A percentile compares a stretch with the other conserved stretches of the same genome.
Evolutionary conservation across 2,797 vertebrate genomes (phyloP).

Genomic region (Ataeniobius toweri): DNA sequence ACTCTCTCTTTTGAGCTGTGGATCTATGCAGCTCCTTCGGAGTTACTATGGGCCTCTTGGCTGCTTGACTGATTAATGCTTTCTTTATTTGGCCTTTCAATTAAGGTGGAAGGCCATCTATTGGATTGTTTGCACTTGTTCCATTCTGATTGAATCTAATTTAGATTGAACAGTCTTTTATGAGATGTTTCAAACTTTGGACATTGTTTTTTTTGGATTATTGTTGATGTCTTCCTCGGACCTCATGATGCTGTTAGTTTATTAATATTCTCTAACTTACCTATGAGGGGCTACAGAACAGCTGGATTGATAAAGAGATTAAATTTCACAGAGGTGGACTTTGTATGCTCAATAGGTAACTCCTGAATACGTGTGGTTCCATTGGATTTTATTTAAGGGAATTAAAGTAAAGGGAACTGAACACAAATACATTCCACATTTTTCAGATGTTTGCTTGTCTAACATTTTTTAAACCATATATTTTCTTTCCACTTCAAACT

Average conservation of each 20-base stretch:
- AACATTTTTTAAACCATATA: background rate
- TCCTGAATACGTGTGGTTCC: background rate
- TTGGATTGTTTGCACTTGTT: too few species aligned
- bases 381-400: background rate
- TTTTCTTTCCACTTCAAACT: background rate
- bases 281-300: too few species aligned
- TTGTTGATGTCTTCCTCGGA: too few species aligned
- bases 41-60: too few species aligned
- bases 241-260: background rate
- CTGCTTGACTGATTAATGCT: too few species aligned
- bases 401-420: background rate
- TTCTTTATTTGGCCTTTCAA: too few species aligned
- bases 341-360: background rate
- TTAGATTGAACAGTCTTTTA: too few species aligned
- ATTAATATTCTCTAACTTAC: too few species aligned
- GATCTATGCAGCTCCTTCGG: background rate
- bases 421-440: background rate
- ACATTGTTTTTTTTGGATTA: too few species aligned
- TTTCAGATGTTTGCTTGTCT: background rate
- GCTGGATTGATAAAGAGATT: background rate
- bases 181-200: too few species aligned
- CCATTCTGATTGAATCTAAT: too few species aligned
- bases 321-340: background rate
- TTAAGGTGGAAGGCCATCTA: background rate
- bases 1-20: background rate